These are phyloP conservation scores for Drosophila barbarae DNA, from an alignment of 2,888 invertebrate species.

Conservation along the genomic window DNA sequence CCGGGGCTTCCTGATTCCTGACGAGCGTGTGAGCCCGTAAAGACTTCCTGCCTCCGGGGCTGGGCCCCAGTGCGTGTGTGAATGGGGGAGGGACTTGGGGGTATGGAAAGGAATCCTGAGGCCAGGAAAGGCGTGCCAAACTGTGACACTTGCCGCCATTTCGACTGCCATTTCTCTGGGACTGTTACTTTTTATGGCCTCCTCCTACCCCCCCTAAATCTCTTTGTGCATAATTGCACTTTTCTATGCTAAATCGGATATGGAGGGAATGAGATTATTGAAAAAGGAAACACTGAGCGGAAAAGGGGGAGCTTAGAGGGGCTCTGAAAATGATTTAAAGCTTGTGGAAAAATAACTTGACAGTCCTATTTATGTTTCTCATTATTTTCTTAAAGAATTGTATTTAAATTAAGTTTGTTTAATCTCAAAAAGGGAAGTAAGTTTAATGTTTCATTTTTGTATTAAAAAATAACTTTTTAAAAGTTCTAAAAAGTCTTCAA, in stretches of 20 bases:
- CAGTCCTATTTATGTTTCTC: accelerated
- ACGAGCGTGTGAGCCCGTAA: conserved; percentile 71
- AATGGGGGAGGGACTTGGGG: conserved; percentile 12
- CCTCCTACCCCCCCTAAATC: conserved; percentile 5
- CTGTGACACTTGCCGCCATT: conserved; percentile 57
- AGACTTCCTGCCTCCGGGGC: conserved; percentile 62
- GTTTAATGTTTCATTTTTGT: no score
- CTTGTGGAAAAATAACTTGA: neutral
- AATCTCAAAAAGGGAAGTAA: no score
- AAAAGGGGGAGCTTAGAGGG: neutral
- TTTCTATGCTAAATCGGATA: conserved; percentile 19
- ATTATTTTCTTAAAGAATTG: neutral
- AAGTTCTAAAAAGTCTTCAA: neutral
- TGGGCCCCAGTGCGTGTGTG: conserved; percentile 31
- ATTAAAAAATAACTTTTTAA: no score
- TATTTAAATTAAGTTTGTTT: neutral
- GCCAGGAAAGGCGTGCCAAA: conserved; percentile 49
- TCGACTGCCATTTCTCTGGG: conserved; percentile 18
- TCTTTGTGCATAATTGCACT: conserved; percentile 36
- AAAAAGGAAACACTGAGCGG: conserved; percentile 9
- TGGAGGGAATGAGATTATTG: conserved; percentile 6
- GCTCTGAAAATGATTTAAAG: neutral
- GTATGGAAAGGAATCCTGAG: neutral
- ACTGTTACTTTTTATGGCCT: conserved; percentile 28
- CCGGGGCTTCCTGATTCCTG: conserved; percentile 72